Evolutionary conservation across 2,113 vertebrate species (phyloP), one percentile per base, ranked within the genome.

Genomic region (Grallaria varia): DNA sequence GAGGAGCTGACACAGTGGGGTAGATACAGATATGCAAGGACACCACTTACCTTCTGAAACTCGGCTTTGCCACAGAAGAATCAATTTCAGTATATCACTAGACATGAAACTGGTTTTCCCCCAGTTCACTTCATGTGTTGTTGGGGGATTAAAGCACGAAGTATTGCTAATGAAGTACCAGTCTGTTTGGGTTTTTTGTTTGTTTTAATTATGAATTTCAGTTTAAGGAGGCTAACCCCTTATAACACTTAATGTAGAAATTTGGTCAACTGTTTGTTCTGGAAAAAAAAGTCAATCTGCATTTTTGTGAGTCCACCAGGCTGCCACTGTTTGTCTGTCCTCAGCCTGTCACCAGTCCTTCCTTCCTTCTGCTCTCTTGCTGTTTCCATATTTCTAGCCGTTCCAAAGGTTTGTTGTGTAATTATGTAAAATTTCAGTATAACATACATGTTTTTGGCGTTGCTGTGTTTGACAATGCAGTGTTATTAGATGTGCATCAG

Each of bases 1-100:
- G 96, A 97, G 93, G 82, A 95, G 94, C 95, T 98, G 97, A 91
- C 96, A 53, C 91, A 73, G 89, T 77, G 56, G 91, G 81, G 44
- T 86, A 95, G 94, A 73, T 47, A 66, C 88, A 91, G 85, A 85
- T 87, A 67, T 9, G 62, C 93, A 97, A 76, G 55, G 8, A 72
- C 96, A 91, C 90, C 95, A 90, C 83, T 97, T 97, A 97, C 71
- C 96, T 97, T 96, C 89, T 75, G 8, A 72, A 68, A 75, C 81
- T 92, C n/a, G 79, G 30, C 79, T 91, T 91, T 74, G 80, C 83
- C 94, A n/a, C 39, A 88, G 94, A 95, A 90, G 83, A 90, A 96
- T 94, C 53, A 31, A 84, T 92, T 95, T 93, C 85, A 91, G 64
- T 53, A 44, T 42, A 45, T 92, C 81, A 40, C 67, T 35, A 53